Percentiles rank a stretch among this genome's conserved stretches.
Evolutionary conservation across 35 echinoderm and acorn worm species (phyloP).

Genomic region (Eucidaris tribuloides): DNA sequence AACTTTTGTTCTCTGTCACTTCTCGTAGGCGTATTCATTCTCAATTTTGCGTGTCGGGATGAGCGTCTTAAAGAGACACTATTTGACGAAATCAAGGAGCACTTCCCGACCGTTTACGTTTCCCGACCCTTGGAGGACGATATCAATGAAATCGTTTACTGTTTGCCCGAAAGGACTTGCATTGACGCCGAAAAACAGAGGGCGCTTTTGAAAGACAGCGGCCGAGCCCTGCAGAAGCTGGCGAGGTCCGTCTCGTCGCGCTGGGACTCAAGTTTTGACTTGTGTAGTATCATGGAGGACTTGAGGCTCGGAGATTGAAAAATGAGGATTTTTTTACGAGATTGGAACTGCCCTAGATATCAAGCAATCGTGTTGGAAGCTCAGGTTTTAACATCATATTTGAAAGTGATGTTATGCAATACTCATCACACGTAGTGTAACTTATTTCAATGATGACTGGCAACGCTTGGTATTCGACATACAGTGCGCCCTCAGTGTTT

Average conservation of each 20-base stretch:
- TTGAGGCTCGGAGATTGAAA: slow-evolving; percentile 11
- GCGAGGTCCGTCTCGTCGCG: background rate
- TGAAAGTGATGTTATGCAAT: too few species aligned
- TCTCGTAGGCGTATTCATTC: slow-evolving; percentile 40
- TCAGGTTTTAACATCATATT: too few species aligned
- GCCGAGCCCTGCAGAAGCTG: slow-evolving; percentile 10
- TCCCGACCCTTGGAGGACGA: slow-evolving; percentile 36
- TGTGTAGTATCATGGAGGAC: slow-evolving; percentile 27
- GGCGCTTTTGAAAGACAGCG: background rate
- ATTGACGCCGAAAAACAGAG: background rate
- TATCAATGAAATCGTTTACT: slow-evolving; percentile 66
- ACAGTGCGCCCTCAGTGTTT: too few species aligned
- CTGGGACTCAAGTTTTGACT: slow-evolving; percentile 25
- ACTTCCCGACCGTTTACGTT: slow-evolving; percentile 45
- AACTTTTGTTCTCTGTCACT: background rate
- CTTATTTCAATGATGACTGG: too few species aligned
- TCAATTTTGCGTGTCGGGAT: slow-evolving; percentile 78
- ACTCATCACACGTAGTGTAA: too few species aligned
- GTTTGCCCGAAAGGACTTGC: background rate
- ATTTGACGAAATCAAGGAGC: slow-evolving; percentile 29
- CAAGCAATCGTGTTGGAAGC: too few species aligned
- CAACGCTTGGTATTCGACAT: too few species aligned
- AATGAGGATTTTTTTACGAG: background rate
- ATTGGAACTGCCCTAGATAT: too few species aligned
- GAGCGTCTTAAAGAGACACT: slow-evolving; percentile 38